Evolutionary conservation across 1,140 invertebrate species (phyloP).

Genomic region (Pseudomyrmex sp.): DNA sequence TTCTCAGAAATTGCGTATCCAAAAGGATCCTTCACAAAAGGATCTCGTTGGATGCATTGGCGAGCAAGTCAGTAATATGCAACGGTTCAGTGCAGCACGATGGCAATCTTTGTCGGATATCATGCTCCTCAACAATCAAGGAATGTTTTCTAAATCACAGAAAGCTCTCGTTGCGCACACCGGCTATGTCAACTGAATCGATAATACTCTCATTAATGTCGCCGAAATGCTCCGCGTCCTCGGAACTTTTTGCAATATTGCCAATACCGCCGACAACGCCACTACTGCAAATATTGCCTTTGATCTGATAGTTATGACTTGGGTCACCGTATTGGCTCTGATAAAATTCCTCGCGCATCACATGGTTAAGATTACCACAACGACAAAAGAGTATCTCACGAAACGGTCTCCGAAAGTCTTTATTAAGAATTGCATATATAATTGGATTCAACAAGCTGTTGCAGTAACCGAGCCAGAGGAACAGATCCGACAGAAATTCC

Average conservation of each 20-base stretch:
- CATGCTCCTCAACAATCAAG: conserved; percentile 18
- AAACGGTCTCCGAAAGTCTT: conserved; percentile 97
- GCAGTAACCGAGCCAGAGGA: conserved; percentile 97
- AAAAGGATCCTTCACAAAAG: conserved; percentile 18
- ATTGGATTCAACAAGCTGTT: conserved; percentile 97
- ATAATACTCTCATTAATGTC: conserved; percentile 59
- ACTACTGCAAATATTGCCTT: conserved; percentile 58
- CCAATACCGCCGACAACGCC: neutral
- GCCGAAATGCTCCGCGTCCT: conserved; percentile 62
- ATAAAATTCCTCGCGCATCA: conserved; percentile 97
- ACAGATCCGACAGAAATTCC: conserved; percentile 87
- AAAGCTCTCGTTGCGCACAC: conserved; percentile 82
- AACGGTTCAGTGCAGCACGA: conserved; percentile 17
- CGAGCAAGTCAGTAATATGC: neutral
- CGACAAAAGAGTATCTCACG: conserved; percentile 95
- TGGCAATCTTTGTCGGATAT: conserved; percentile 10
- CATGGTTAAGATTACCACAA: conserved; percentile 94
- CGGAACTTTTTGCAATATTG: conserved; percentile 71
- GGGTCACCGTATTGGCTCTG: conserved; percentile 96
- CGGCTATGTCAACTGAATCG: conserved; percentile 62
- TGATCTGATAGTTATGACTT: conserved; percentile 82
- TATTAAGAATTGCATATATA: conserved; percentile 96
- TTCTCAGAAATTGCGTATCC: neutral
- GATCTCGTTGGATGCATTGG: conserved; percentile 5
- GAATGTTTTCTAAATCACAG: conserved; percentile 77